Evolutionary conservation across 2,797 vertebrate species (phyloP), one percentile per base, ranked within the genome.

Genomic region (Sebastes trivittatus): DNA sequence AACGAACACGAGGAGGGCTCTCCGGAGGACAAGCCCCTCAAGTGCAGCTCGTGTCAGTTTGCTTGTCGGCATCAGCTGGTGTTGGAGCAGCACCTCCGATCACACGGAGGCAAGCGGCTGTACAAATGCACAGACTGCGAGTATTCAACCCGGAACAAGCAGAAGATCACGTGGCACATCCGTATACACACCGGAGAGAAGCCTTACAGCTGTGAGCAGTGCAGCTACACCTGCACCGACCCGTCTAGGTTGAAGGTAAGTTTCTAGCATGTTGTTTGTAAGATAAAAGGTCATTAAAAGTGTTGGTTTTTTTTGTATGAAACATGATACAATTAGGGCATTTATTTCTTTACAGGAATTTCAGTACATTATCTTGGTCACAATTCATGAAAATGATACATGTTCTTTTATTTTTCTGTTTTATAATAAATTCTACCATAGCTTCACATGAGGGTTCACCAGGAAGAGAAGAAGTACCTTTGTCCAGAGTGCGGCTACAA

Each of bases 401-500:
- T 59, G 7, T 29, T 56, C 4, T 18, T 73, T 61, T 3, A 1
- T 71, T 42, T 49, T n/a, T 69, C 1, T 74, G 1, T 73, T 83
- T 74, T 83, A 2, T 23, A 7, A 8, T 55, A 0, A 49, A 59
- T 32, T 78, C 32, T 68, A 3, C 65, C 71, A 23, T 23, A 99
- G 98, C 98, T 98, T 91, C 98, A 99, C 75, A 99, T 98, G 98
- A 95, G 98, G 69, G 99, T 98, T 91, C 98, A 99, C 89, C 97
- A 97, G 88, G 97, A 99, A 16, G 98, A 99, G 84, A 96, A 97
- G 80, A 99, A 99, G 84, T 99, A 98, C 70, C 96, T 99, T 67
- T 99, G 98, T 86, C 98, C 98, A 0, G 97, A 98, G 63, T 99
- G 98, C 2, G 98, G 98, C 78, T 99, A 99, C 94, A 99, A 99